These are phyloP conservation scores for Tortrix viridana DNA, from an alignment of 2,888 invertebrate genomes.

Conservation along the genomic window DNA sequence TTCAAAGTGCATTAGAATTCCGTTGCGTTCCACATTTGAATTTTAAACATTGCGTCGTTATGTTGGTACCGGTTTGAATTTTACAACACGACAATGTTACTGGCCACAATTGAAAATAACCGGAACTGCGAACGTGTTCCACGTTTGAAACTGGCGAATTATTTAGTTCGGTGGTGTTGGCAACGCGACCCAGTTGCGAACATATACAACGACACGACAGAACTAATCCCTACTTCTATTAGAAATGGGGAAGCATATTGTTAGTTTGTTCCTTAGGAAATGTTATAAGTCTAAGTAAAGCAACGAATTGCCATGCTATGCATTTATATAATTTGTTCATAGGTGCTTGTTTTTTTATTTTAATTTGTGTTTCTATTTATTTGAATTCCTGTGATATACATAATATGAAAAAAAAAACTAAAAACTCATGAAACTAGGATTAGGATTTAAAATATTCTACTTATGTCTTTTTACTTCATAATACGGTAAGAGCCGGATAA, in stretches of 20 bases:
- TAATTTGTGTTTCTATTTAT: too few species aligned
- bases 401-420: too few species aligned
- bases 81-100: slow-evolving; percentile 28
- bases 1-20: slow-evolving; percentile 23
- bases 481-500: background rate
- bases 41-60: slow-evolving; percentile 23
- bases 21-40: slow-evolving; percentile 19
- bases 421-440: background rate
- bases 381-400: too few species aligned
- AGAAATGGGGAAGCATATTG: background rate
- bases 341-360: too few species aligned
- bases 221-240: background rate
- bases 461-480: background rate
- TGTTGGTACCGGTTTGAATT: slow-evolving; percentile 26
- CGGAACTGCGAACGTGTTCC: slow-evolving; percentile 26
- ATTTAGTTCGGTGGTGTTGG: slow-evolving; percentile 19
- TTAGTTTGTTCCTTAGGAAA: too few species aligned
- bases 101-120: slow-evolving; percentile 21
- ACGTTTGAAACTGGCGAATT: slow-evolving; percentile 25
- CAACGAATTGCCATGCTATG: too few species aligned
- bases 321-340: too few species aligned
- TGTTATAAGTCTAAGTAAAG: too few species aligned
- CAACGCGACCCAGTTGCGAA: slow-evolving; percentile 33
- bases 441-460: too few species aligned
- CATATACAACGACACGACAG: background rate